These are phyloP conservation scores for Aelia acuminata DNA, from an alignment of 2,888 invertebrate genomes.

Conservation along the genomic window DNA sequence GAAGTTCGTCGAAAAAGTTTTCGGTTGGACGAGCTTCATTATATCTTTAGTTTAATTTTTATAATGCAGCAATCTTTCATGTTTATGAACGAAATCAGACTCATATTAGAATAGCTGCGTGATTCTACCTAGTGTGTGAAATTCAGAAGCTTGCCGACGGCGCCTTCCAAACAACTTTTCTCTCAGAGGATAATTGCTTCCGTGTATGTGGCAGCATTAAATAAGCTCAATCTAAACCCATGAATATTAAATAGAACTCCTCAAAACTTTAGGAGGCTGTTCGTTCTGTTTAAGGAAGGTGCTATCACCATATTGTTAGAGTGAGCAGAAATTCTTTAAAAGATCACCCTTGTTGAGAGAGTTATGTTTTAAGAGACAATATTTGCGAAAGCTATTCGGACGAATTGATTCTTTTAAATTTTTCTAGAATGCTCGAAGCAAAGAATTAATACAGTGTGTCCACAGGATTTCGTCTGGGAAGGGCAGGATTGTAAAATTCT, in stretches of 20 bases:
- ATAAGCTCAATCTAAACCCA: not conserved
- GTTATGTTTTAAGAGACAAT: too few relatives aligned
- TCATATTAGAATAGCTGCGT: not conserved
- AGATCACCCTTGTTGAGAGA: not conserved
- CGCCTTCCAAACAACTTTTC: not conserved
- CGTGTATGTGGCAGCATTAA: not conserved
- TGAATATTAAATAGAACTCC: not conserved
- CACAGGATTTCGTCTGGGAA: too few relatives aligned
- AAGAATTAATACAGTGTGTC: too few relatives aligned
- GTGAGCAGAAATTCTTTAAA: not conserved
- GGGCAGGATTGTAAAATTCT: too few relatives aligned
- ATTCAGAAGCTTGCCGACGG: not conserved
- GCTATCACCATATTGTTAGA: not conserved
- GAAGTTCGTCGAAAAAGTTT: too few relatives aligned
- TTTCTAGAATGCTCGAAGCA: too few relatives aligned
- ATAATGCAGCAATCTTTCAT: not conserved
- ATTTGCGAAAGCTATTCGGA: too few relatives aligned
- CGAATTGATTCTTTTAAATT: too few relatives aligned
- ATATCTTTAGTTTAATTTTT: not conserved
- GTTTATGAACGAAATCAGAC: not conserved
- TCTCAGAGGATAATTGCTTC: constrained; percentile 12
- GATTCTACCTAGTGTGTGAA: not conserved
- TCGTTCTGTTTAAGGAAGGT: not conserved
- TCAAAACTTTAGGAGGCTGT: not conserved
- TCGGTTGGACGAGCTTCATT: too few relatives aligned